Evolutionary conservation across 2,888 invertebrate species (phyloP), one percentile per base, ranked within the genome.

Genomic region (Cactoblastis cactorum): DNA sequence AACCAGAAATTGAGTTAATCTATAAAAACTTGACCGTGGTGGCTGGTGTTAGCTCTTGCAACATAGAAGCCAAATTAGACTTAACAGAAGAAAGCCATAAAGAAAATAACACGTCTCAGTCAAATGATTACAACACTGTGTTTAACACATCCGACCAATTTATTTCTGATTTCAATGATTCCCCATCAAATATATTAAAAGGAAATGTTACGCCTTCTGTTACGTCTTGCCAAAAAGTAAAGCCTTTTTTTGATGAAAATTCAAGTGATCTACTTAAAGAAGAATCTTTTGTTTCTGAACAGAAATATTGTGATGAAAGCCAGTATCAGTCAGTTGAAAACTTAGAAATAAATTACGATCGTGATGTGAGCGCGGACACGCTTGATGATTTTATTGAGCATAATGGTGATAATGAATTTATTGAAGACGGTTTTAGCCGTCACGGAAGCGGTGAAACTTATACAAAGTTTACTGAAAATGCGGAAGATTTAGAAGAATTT

Each of bases 381-480:
- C 71, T 71, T 35, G 71, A 76, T 51, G 74, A 78, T 56, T 77
- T 77, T 19, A 59, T 66, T 50, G 80, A 76, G 59, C 73, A 70
- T 49, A 75, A 74, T 56, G 67, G 58, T 48, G 69, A 72, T 32
- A 63, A 61, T 41, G 67, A 69, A 37, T 60, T 61, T 12, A 61
- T 66, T 15, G 56, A 60, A 38, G 70, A 71, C 45, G 65, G 74
- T 38, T 67, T 71, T 38, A 72, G 77, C 59, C 77, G 85, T 34
- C 78, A 82, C 54, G 84, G 86, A 1, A 89, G 88, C 62, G 81
- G 88, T 37, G 86, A 86, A 45, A 88, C 89, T 14, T 89, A 89
- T 49, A 89, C 89, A 32, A 89, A 89, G 66, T 86, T 84, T 54
- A 80, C 83, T 8, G 86, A 85, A 62, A 73, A 84, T 55, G 74